phyloP scores from a whole-genome alignment of 64 coral and sea anemone genomes.

The Pachyseris speciosa region DNA sequence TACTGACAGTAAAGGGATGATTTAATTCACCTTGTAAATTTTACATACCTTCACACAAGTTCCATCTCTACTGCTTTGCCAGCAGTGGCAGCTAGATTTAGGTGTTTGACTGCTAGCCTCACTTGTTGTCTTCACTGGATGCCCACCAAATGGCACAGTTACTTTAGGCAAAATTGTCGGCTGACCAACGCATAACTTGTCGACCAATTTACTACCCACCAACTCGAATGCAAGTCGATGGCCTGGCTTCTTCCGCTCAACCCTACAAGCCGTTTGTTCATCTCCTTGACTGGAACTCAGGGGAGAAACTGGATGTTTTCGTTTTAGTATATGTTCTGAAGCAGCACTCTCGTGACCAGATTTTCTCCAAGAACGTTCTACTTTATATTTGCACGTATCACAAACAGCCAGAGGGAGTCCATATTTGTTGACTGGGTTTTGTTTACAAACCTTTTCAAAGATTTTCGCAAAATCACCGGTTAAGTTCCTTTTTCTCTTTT shows the following conservation, averaged over 20 bases:
- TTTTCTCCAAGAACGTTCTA: background rate
- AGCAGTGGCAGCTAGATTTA: background rate
- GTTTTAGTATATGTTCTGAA: background rate
- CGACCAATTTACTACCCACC: background rate
- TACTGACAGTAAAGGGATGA: background rate
- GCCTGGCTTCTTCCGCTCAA: background rate
- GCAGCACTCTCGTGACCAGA: background rate
- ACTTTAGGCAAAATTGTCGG: background rate
- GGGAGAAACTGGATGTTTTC: background rate
- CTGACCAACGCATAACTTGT: background rate
- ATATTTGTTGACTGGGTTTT: background rate
- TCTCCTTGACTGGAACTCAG: background rate
- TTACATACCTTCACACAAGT: constrained; percentile 11
- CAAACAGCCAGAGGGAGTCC: background rate
- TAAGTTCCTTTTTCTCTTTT: no score
- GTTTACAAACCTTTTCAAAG: background rate
- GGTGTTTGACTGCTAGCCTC: background rate
- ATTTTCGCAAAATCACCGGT: no score
- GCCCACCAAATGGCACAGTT: background rate
- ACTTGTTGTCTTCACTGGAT: background rate
- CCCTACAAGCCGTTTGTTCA: background rate
- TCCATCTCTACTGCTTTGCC: background rate
- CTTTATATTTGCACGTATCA: background rate
- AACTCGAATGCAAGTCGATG: background rate
- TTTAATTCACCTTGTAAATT: no score